Evolutionary conservation across 2,888 invertebrate species (phyloP).

Genomic region (Himalopsyche tibetana): DNA sequence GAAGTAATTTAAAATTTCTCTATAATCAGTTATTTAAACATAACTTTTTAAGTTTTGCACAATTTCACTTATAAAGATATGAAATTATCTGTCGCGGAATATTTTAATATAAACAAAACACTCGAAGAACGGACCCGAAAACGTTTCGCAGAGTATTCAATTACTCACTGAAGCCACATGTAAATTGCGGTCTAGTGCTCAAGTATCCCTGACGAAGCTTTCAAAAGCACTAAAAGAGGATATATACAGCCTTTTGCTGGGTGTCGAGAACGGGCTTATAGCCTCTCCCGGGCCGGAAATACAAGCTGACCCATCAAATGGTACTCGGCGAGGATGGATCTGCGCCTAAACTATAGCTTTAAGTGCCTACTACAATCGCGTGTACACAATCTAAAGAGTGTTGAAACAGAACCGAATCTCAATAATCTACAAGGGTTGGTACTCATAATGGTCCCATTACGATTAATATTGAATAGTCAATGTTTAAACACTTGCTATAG

Average conservation of each 20-base stretch:
- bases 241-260: constrained; percentile 41
- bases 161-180: constrained; percentile 38
- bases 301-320: constrained; percentile 46
- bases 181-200: constrained; percentile 37
- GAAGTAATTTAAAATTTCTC: no score
- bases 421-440: no score
- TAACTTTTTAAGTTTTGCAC: no score
- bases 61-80: no score
- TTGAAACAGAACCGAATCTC: neutral
- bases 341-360: constrained; percentile 23
- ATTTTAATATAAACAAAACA: constrained; percentile 1
- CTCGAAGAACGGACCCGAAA: constrained; percentile 7
- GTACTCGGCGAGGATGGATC: constrained; percentile 31
- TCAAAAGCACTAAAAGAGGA: constrained; percentile 40
- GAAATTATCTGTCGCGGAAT: no score
- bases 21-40: no score
- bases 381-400: constrained; percentile 17
- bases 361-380: neutral
- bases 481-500: neutral
- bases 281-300: constrained; percentile 48
- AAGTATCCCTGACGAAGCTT: constrained; percentile 43
- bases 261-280: constrained; percentile 38
- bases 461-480: no score
- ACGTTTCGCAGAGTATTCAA: constrained; percentile 25
- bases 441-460: no score